A percentile compares a stretch with the other conserved stretches of the same genome.
These are phyloP conservation scores for Cheracebus regulus DNA, from an alignment of 2,797 vertebrate genomes.

Conservation along the genomic window DNA sequence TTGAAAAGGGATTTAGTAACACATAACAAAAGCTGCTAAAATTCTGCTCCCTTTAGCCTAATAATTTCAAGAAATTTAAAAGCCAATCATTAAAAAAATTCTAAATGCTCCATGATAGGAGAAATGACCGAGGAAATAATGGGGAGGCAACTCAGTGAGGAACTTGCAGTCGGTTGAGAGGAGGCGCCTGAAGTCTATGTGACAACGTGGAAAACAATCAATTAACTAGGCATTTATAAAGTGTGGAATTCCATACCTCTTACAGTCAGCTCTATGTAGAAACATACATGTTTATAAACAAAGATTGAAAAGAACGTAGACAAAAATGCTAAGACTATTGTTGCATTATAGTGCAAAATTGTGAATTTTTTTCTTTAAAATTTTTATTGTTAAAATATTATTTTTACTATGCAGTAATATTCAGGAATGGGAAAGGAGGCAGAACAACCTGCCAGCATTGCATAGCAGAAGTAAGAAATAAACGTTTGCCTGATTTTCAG, in stretches of 20 bases:
- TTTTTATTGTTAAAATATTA: not conserved
- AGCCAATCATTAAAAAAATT: not conserved
- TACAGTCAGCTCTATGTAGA: not conserved
- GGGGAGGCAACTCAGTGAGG: not conserved
- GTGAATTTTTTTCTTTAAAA: not conserved
- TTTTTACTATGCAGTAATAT: not conserved
- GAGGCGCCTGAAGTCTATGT: not conserved
- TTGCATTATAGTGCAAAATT: not conserved
- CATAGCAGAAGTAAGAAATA: not conserved
- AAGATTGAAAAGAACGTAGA: not conserved
- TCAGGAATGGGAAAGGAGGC: not conserved
- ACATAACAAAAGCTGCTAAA: not conserved
- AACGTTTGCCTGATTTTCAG: not conserved
- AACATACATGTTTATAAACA: not conserved
- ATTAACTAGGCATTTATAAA: not conserved
- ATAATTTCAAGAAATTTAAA: slow-evolving; percentile 30
- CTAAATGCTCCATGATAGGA: not conserved
- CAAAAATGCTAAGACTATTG: not conserved
- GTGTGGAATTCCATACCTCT: not conserved
- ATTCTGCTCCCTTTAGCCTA: not conserved
- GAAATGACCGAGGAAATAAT: not conserved
- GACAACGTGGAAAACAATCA: not conserved
- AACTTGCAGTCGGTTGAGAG: not conserved
- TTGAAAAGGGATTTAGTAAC: not conserved
- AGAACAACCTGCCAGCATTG: not conserved